Base-by-base conservation (phyloP, 2,797 vertebrate genomes). In the Crocodylus rhombifer region DNA sequence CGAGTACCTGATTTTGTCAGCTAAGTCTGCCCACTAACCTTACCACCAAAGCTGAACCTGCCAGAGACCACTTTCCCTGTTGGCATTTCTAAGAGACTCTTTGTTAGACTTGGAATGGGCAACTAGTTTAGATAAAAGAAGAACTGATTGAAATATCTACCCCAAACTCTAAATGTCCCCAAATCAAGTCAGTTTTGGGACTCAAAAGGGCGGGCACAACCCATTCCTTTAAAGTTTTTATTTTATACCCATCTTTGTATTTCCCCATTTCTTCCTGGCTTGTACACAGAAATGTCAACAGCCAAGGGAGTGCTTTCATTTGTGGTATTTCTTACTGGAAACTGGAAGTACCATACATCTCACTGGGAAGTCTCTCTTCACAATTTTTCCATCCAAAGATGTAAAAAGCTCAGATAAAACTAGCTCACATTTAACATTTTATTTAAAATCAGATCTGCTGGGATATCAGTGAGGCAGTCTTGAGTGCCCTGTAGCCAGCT, bases 241-340 rank as follows among this genome's bases (percentile, higher is more conserved):
- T 91, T 89, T 82, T 61, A 14, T 33, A 92, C 74, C 69, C 17
- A 74, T 36, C 90, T 92, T 86, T 77, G 51, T 84, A 94, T 93
- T 85, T 90, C 62, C 51, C 92, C 14, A 17, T 61, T 92, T 5
- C 13, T 85, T n/a, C 23, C 75, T 84, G 71, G 23, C 8, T 30
- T 82, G 28, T 79, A 93, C 94, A 67, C 76, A 82, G 74, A 93
- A 95, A 86, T 77, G 93, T 80, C 86, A 94, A 91, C 63, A 69
- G 26, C 2, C 77, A 60, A 12, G 89, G 56, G 87, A 7, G 8
- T 69, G 76, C 36, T 64, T 95, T 91, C 79, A n/a, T 8, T 81
- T 55, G 5, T 55, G 14, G 15, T 58, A 0, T 1, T 62, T 88
- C 25, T 88, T 60, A 57, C 1, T 0, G 60, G 60, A 42, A 78